Evolutionary conservation across 2,113 vertebrate genomes (phyloP).

Genomic region (Okapia johnstoni): DNA sequence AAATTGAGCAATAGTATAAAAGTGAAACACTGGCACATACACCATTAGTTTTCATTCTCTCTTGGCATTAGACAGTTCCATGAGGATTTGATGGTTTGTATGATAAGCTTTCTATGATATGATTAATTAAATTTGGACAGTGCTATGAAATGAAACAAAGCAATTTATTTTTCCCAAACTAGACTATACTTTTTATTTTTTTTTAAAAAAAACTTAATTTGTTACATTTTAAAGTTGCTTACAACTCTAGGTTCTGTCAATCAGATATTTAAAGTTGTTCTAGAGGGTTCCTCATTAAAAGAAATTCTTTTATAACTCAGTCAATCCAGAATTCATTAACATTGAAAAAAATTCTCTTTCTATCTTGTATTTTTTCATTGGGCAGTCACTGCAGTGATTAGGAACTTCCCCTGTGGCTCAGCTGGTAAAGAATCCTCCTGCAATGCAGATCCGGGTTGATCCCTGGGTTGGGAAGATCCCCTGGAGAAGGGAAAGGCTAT

Average conservation of each 20-base stretch:
- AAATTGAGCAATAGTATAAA: neutral
- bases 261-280: neutral
- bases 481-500: neutral
- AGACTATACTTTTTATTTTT: neutral
- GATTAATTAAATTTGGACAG: neutral
- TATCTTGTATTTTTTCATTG: neutral
- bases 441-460: neutral
- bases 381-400: too few relatives aligned
- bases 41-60: neutral
- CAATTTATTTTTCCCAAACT: neutral
- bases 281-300: neutral
- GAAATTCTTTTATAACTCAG: neutral
- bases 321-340: neutral
- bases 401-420: neutral
- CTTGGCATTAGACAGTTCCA: neutral
- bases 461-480: neutral
- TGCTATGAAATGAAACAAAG: neutral
- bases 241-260: neutral
- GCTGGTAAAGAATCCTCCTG: neutral
- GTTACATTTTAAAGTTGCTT: neutral
- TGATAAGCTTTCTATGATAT: neutral
- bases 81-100: neutral
- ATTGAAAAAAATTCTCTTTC: neutral
- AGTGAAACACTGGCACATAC: neutral
- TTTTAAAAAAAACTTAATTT: neutral